phyloP scores from a whole-genome alignment of 2,888 invertebrate species.

The Pseudanteris insignis region DNA sequence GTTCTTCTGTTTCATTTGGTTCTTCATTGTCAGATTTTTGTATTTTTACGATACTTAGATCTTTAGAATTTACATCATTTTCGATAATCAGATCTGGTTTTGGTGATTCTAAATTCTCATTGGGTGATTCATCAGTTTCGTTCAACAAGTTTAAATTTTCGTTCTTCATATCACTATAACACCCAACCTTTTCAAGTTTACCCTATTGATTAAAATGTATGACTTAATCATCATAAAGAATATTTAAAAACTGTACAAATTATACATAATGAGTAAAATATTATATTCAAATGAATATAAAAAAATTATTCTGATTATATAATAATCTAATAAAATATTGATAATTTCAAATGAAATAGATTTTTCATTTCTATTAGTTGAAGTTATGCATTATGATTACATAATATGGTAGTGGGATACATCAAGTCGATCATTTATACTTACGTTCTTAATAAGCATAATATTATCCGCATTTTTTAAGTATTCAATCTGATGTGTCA shows the following conservation, averaged over 20 bases:
- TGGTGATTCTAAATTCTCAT: constrained; percentile 1
- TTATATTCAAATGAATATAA: too few relatives aligned
- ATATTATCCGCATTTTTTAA: constrained; percentile 74
- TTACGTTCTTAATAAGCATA: constrained; percentile 74
- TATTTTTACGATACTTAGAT: constrained; percentile 15
- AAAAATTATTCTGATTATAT: too few relatives aligned
- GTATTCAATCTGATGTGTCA: constrained; percentile 87
- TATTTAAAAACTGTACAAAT: too few relatives aligned
- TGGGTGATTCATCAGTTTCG: constrained; percentile 51
- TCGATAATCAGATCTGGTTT: background rate
- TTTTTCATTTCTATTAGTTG: too few relatives aligned
- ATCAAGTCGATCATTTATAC: constrained; percentile 57
- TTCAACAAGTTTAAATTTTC: constrained; percentile 38
- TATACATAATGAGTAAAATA: too few relatives aligned
- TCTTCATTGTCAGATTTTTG: constrained; percentile 64
- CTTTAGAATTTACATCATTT: constrained; percentile 11
- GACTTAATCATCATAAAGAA: too few relatives aligned
- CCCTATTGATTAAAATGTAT: too few relatives aligned
- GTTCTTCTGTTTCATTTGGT: constrained; percentile 72
- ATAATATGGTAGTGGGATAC: too few relatives aligned
- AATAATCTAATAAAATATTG: too few relatives aligned
- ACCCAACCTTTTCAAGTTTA: constrained; percentile 27
- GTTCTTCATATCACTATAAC: constrained; percentile 11
- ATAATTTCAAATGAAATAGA: too few relatives aligned
- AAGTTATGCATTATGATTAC: too few relatives aligned